A percentile compares a stretch with the other conserved stretches of the same genome.
These are phyloP conservation scores for Thaumetopoea pityocampa DNA, from an alignment of 1,140 invertebrate genomes.

Conservation along the genomic window DNA sequence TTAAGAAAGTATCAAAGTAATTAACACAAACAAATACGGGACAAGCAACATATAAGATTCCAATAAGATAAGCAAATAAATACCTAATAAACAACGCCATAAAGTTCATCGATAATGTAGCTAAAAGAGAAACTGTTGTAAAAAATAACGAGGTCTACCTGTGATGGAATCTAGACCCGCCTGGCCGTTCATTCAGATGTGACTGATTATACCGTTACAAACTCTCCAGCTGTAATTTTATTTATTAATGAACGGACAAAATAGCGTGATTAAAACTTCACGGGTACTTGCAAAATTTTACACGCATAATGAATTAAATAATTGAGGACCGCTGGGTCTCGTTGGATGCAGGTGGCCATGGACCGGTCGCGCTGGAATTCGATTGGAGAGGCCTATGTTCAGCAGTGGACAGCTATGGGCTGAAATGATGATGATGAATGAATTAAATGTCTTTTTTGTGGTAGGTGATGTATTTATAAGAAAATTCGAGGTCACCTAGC, in stretches of 20 bases:
- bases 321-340: too few species aligned
- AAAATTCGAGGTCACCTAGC: too few species aligned
- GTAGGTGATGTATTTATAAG: too few species aligned
- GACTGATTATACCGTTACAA: conserved; percentile 25
- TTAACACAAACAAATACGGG: conserved; percentile 10
- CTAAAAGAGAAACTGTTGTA: conserved; percentile 35
- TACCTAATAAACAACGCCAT: conserved; percentile 11
- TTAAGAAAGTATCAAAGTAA: conserved; percentile 13
- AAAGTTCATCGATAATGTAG: conserved; percentile 13
- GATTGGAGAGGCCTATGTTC: too few species aligned
- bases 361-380: too few species aligned
- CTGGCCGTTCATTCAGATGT: conserved; percentile 28
- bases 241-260: conserved; percentile 12
- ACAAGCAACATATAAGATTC: neutral
- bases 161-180: conserved; percentile 28
- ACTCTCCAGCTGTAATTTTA: conserved; percentile 15
- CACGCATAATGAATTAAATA: too few species aligned
- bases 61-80: conserved; percentile 3
- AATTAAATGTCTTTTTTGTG: too few species aligned
- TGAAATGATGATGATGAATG: too few species aligned
- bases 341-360: too few species aligned
- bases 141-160: conserved; percentile 33
- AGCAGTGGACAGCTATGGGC: too few species aligned
- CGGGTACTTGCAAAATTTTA: conserved; percentile 12
- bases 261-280: conserved; percentile 8